Base-by-base conservation (phyloP, 2,113 vertebrate species). In the Hyla sarda region DNA sequence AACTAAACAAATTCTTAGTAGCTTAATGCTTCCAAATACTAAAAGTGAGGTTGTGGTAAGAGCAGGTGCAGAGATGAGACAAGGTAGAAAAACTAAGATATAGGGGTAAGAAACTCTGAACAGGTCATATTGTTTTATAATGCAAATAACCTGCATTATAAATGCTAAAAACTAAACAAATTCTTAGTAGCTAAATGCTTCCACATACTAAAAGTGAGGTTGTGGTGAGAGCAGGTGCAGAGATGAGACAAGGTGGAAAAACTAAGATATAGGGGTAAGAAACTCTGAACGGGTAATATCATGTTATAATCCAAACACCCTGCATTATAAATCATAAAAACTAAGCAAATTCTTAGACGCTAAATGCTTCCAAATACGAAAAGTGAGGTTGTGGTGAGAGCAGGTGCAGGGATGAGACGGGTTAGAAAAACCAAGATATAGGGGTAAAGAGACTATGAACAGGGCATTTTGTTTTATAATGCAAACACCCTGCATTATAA, bases 251-350 rank as follows among this genome's bases (percentile, higher is more conserved):
- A 78, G 21, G 8, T 32, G 62, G 34, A 37, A n/a, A 45, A 25
- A 58, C 3, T 32, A 13, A 50, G 54, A 52, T 41, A 62, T 25
- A 73, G 73, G n/a, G n/a, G n/a, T n/a, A n/a, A 80, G 34, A 80
- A 23, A 34, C 23, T 28, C 25, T 17, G 25, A 45, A 28, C 16
- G 4, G 8, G 56, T 50, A n/a, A 4, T 50, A 41, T 12, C 19
- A 37, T 50, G 10, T 71, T 71, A 30, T 80, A 69, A 79, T 80
- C 6, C n/a, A n/a, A 45, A 60, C 32, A 58, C 50, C 50, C 32
- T 72, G 48, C 37, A 21, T 86, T n/a, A n/a, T n/a, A n/a, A n/a
- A n/a, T n/a, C n/a, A n/a, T n/a, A n/a, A n/a, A n/a, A n/a, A n/a
- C n/a, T n/a, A n/a, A n/a, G n/a, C n/a, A n/a, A n/a, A n/a, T n/a